Base-by-base conservation (phyloP, 2,888 invertebrate genomes). In the Orthonychiurus folsomi region DNA sequence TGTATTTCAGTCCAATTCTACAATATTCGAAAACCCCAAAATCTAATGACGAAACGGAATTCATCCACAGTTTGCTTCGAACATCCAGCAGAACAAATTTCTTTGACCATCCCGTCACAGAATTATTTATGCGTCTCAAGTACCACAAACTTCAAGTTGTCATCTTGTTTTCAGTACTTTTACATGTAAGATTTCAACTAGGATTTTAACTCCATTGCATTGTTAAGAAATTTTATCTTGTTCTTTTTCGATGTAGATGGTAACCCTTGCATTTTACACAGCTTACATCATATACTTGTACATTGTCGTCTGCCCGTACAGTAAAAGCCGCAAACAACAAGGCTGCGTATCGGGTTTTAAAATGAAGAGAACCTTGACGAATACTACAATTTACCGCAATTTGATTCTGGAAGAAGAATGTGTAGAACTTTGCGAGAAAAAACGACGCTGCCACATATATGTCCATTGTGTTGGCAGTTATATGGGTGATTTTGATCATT, bases 1-100 rank as follows among this genome's bases (percentile, higher is more conserved):
- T 37, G 37, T 37, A 9, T 37, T 37, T 37, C 37, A 37, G 37
- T 37, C 9, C 37, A 37, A 9, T 37, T 9, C 15, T 37, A 15
- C 37, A 37, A 37, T 37, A 37, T 15, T 15, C 37, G 37, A 37
- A 37, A 37, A 37, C 37, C 15, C 5, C 37, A 15, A 15, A 37
- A 9, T 37, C 37, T 37, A 37, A 37, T 52, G 52, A 52, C n/a
- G 52, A 52, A 23, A 52, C 52, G 52, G 52, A 20, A 52, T 52
- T 52, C n/a, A 9, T 52, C 52, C 52, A 52, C 52, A 52, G 52
- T 52, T 5, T 52, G 5, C 24, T 23, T 20, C 5, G 20, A 12
- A 23, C 24, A 20, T 9, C 24, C n/a, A n/a, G n/a, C 3, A 5
- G 24, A 21, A 52, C 52, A 52, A 52, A 52, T 21, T 20, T 52